Percentiles rank a stretch among this genome's conserved stretches.
phyloP scores from a whole-genome alignment of 35 echinoderm and acorn worm genomes.

The Ptychodera flava region DNA sequence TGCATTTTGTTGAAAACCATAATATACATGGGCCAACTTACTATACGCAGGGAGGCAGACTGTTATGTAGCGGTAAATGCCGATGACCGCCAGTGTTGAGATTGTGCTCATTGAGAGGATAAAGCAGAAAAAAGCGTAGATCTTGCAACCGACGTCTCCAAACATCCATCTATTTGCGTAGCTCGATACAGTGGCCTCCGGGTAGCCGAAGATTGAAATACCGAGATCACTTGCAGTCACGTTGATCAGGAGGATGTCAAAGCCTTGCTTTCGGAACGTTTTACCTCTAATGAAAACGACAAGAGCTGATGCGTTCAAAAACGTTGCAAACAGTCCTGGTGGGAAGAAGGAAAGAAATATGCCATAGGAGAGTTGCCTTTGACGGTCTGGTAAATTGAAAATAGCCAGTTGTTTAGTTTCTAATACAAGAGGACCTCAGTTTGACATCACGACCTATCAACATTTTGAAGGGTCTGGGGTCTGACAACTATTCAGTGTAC shows the following conservation, averaged over 20 bases:
- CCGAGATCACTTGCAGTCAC: constrained; percentile 69
- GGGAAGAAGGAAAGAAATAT: not conserved
- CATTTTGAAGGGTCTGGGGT: too few species aligned
- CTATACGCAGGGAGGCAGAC: constrained; percentile 35
- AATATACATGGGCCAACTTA: too few species aligned
- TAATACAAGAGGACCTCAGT: too few species aligned
- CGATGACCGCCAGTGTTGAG: constrained; percentile 34
- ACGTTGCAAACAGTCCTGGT: constrained; percentile 10
- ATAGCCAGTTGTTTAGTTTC: too few species aligned
- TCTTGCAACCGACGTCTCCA: constrained; percentile 44
- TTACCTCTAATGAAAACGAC: constrained; percentile 24
- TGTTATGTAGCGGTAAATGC: constrained; percentile 62
- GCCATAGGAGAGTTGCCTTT: too few species aligned
- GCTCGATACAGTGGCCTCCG: constrained; percentile 46
- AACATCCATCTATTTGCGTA: constrained; percentile 56
- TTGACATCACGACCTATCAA: too few species aligned
- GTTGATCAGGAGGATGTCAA: constrained; percentile 60
- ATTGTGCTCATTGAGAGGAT: constrained; percentile 42
- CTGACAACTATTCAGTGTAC: too few species aligned
- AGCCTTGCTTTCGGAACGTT: constrained; percentile 47
- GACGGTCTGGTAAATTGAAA: too few species aligned
- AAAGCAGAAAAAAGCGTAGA: constrained; percentile 44
- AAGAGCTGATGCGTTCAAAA: constrained; percentile 29
- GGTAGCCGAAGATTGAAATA: constrained; percentile 59
- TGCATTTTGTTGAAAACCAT: too few species aligned